Evolutionary conservation across 2,888 invertebrate genomes (phyloP).

Genomic region (Tenthredo amoena): DNA sequence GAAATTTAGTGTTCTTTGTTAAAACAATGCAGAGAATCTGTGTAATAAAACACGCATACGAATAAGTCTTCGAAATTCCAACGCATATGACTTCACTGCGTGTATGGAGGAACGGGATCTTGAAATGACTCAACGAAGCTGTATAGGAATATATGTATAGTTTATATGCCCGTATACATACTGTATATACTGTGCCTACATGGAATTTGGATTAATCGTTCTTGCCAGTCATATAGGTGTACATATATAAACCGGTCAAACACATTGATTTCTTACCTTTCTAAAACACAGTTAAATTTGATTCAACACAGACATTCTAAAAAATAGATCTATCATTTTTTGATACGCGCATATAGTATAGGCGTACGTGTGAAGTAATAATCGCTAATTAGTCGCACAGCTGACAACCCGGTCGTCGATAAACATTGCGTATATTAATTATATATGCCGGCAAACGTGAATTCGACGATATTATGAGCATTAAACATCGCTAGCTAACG

Average conservation of each 20-base stretch:
- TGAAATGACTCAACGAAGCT: constrained; percentile 47
- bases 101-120: constrained; percentile 52
- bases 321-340: background rate
- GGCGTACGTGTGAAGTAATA: background rate
- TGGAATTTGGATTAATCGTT: constrained; percentile 46
- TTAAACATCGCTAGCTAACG: background rate
- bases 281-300: constrained; percentile 14
- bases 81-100: constrained; percentile 35
- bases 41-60: background rate
- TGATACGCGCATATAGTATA: background rate
- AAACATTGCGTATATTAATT: background rate
- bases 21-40: constrained; percentile 3
- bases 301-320: background rate
- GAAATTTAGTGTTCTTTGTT: background rate
- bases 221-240: background rate
- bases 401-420: background rate
- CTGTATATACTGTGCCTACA: constrained; percentile 33
- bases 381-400: background rate
- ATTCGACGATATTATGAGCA: background rate
- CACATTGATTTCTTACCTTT: background rate
- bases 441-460: background rate
- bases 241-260: background rate
- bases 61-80: constrained; percentile 43
- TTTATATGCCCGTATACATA: background rate
- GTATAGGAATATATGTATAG: constrained; percentile 13